phyloP scores from a whole-genome alignment of 2,113 vertebrate genomes.

The Mastomys natalensis region DNA sequence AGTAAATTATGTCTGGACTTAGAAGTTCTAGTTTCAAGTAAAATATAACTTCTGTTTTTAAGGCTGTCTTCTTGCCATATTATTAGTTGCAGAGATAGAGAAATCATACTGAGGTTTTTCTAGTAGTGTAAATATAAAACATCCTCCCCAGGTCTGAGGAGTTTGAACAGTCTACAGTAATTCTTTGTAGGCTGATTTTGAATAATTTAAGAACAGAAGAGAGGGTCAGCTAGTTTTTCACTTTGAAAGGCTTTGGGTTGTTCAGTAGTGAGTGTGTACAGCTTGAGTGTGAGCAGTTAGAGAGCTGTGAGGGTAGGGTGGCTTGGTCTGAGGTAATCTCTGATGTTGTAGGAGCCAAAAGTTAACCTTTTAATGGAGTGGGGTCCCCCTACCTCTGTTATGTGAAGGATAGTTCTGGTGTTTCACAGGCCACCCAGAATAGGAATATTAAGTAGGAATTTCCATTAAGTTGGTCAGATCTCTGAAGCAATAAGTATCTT shows the following conservation, averaged over 20 bases:
- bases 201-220: slow-evolving; percentile 75
- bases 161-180: slow-evolving; percentile 8
- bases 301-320: slow-evolving; percentile 46
- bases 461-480: slow-evolving; percentile 51
- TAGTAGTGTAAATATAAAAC: not conserved
- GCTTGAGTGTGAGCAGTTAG: not conserved
- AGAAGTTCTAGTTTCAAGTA: slow-evolving; percentile 41
- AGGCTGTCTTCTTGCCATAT: not conserved
- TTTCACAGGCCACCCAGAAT: slow-evolving; percentile 57
- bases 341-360: not conserved
- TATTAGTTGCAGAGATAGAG: not conserved
- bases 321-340: slow-evolving; percentile 26
- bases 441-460: slow-evolving; percentile 59
- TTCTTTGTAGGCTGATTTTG: slow-evolving; percentile 68
- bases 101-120: slow-evolving; percentile 10
- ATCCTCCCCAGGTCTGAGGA: not conserved
- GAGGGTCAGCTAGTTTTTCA: slow-evolving; percentile 63
- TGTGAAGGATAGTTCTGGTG: slow-evolving; percentile 53
- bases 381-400: not conserved
- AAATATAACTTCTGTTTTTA: slow-evolving; percentile 42
- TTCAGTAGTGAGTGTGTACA: slow-evolving; percentile 36
- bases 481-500: not conserved
- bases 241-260: slow-evolving; percentile 50
- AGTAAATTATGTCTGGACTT: slow-evolving; percentile 43
- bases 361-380: not conserved